A percentile compares a stretch with the other conserved stretches of the same genome.
Evolutionary conservation across 2,888 invertebrate genomes (phyloP).

Genomic region (Magallana nippona): DNA sequence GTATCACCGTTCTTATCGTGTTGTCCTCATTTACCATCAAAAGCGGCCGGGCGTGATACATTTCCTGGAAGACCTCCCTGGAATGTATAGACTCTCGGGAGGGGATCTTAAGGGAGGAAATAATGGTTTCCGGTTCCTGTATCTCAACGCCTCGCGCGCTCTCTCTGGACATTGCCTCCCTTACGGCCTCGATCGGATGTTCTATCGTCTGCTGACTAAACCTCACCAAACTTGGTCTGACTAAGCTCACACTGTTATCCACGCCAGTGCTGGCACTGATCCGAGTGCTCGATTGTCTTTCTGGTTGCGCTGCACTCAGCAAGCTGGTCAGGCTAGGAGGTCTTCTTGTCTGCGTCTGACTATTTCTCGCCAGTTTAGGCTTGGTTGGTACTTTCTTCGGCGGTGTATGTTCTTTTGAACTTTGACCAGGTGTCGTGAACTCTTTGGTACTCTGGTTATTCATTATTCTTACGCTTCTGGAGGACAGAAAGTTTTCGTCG

Average conservation of each 20-base stretch:
- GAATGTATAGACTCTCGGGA: not conserved
- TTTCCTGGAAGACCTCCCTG: not conserved
- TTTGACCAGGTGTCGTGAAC: not conserved
- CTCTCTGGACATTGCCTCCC: not conserved
- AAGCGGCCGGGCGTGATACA: constrained; percentile 6
- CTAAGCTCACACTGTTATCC: not conserved
- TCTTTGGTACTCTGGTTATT: constrained; percentile 22
- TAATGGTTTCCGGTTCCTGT: not conserved
- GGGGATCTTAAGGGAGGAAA: not conserved
- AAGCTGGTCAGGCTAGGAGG: not conserved
- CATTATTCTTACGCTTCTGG: not conserved
- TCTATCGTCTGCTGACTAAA: constrained; percentile 2
- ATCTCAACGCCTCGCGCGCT: not conserved
- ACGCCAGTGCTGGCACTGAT: not conserved
- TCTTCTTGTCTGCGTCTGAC: not conserved
- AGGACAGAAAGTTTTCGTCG: not conserved
- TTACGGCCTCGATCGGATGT: not conserved
- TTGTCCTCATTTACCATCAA: constrained; percentile 30
- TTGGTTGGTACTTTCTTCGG: not conserved
- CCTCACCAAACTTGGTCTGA: not conserved
- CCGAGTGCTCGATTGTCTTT: not conserved
- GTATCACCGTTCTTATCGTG: not conserved
- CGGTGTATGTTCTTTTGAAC: not conserved
- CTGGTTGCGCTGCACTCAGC: constrained; percentile 5
- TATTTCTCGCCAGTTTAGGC: not conserved